phyloP scores from a whole-genome alignment of 2,113 vertebrate genomes.

The Notothenia rossii region DNA sequence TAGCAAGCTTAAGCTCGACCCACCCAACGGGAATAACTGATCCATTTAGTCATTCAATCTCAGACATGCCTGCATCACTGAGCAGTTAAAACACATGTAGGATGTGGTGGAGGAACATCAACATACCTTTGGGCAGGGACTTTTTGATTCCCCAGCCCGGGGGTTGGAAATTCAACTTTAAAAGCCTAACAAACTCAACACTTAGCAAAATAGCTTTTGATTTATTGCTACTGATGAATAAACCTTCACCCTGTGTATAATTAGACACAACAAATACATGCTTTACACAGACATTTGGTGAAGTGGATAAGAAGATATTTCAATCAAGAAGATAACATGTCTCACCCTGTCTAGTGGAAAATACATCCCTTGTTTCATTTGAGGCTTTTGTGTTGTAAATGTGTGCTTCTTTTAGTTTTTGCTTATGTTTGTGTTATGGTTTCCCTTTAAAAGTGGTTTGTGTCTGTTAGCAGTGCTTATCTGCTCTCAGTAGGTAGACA shows the following conservation, averaged over 20 bases:
- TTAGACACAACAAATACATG: background rate
- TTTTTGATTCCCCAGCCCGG: conserved; percentile 25
- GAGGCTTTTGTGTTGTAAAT: background rate
- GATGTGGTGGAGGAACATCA: conserved; percentile 35
- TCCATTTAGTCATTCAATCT: conserved; percentile 32
- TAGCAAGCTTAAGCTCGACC: background rate
- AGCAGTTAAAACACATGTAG: conserved; percentile 23
- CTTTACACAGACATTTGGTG: background rate
- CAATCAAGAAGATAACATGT: background rate
- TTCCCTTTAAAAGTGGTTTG: background rate
- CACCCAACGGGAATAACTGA: conserved; percentile 12
- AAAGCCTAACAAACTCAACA: background rate
- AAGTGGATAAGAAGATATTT: background rate
- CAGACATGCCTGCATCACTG: conserved; percentile 25
- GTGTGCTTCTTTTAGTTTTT: background rate
- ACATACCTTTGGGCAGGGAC: conserved; percentile 5
- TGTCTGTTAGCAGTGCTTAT: background rate
- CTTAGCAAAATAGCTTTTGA: background rate
- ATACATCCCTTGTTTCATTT: too few species aligned
- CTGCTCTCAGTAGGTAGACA: background rate
- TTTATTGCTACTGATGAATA: conserved; percentile 1
- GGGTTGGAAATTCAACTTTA: background rate
- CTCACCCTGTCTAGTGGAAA: background rate
- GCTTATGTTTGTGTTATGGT: background rate
- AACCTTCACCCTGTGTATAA: background rate